Conservation (phyloP, 2,888 invertebrate species). For the Allolobophora icterica region DNA sequence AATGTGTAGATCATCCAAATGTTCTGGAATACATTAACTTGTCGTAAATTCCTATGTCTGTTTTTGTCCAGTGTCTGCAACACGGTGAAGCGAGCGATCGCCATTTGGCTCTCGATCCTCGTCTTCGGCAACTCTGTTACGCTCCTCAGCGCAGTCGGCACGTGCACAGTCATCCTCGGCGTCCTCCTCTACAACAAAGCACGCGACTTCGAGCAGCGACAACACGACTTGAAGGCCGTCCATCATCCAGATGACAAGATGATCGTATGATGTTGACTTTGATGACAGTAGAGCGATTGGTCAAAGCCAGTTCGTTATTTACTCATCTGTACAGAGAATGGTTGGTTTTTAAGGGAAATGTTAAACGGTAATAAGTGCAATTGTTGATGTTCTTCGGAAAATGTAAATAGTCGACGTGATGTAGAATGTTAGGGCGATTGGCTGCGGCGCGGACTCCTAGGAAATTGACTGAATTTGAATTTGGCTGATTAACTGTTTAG, state of each 20-base stretch:
- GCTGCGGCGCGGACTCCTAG: background rate
- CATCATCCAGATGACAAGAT: background rate
- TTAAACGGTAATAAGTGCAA: constrained; percentile 17
- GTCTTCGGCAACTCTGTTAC: constrained; percentile 80
- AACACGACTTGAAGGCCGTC: background rate
- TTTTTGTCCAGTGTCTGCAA: constrained; percentile 76
- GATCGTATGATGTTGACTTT: background rate
- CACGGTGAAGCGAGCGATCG: constrained; percentile 78
- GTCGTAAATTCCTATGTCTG: background rate
- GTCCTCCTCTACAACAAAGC: constrained; percentile 79
- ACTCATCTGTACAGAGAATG: background rate
- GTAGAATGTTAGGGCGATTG: background rate
- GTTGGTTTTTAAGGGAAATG: background rate
- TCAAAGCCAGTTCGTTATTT: background rate
- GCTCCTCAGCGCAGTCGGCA: constrained; percentile 76
- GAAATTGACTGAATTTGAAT: background rate
- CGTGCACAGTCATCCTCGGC: constrained; percentile 75
- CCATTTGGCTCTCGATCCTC: constrained; percentile 79
- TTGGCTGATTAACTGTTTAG: background rate
- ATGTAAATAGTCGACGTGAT: background rate
- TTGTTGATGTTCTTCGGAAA: background rate
- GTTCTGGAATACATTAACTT: background rate
- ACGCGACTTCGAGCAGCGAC: constrained; percentile 64
- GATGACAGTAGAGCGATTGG: background rate
- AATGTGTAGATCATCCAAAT: no score